These are phyloP conservation scores for Panagrolaimus sp. DNA, from an alignment of 1,140 invertebrate genomes.

Conservation along the genomic window DNA sequence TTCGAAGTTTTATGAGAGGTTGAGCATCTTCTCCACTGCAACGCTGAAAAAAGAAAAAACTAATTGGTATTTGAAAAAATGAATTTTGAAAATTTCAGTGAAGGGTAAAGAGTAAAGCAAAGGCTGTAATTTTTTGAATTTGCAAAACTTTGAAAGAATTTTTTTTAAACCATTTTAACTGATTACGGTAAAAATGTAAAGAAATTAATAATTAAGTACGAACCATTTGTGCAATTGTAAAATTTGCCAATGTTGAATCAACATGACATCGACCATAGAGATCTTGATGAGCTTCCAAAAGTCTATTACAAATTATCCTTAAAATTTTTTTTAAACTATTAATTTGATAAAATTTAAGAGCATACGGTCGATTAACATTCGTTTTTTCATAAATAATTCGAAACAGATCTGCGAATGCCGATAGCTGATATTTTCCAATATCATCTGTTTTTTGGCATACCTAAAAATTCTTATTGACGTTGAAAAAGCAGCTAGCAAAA, in stretches of 20 bases:
- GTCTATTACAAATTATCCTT: slow-evolving; percentile 48
- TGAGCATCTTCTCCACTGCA: slow-evolving; percentile 18
- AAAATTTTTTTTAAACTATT: slow-evolving; percentile 18
- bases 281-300: slow-evolving; percentile 36
- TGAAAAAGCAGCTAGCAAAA: no score
- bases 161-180: no score
- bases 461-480: slow-evolving; percentile 19
- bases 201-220: no score
- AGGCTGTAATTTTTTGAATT: no score
- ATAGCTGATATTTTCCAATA: slow-evolving; percentile 39
- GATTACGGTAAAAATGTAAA: no score
- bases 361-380: slow-evolving; percentile 30
- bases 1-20: slow-evolving; percentile 32
- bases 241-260: neutral
- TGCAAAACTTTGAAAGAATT: no score
- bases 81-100: no score
- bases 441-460: slow-evolving; percentile 49
- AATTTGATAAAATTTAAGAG: slow-evolving; percentile 19
- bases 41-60: neutral
- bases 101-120: no score
- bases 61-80: neutral
- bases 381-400: slow-evolving; percentile 42
- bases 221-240: slow-evolving; percentile 5
- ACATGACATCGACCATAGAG: slow-evolving; percentile 55
- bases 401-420: slow-evolving; percentile 45